A percentile compares a stretch with the other conserved stretches of the same genome.
Evolutionary conservation across 2,113 vertebrate species (phyloP).

Genomic region (Prunella himalayana): DNA sequence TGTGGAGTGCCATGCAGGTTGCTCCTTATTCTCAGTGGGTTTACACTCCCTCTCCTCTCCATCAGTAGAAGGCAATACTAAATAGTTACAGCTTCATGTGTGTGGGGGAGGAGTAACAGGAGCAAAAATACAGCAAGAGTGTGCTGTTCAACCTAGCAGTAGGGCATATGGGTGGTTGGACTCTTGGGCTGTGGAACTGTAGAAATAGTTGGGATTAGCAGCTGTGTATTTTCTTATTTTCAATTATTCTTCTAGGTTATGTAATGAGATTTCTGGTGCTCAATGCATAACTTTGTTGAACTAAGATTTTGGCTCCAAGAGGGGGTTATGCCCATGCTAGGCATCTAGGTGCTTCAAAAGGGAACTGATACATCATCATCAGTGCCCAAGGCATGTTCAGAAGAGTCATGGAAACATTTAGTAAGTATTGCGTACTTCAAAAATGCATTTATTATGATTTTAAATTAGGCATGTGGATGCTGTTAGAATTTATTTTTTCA

Average conservation of each 20-base stretch:
- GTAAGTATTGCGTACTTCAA: background rate
- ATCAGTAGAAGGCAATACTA: background rate
- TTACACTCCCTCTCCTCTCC: background rate
- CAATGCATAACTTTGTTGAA: background rate
- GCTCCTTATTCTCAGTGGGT: background rate
- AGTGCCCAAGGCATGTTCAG: background rate
- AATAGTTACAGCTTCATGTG: background rate
- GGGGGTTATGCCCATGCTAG: background rate
- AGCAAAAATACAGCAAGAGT: background rate
- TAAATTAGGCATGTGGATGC: background rate
- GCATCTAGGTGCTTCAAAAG: background rate
- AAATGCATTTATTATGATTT: background rate
- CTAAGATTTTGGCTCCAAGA: background rate
- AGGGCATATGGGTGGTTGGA: background rate
- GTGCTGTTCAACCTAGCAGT: background rate
- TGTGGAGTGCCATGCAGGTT: background rate
- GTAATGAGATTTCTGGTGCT: background rate
- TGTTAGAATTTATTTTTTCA: background rate
- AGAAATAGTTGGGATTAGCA: background rate
- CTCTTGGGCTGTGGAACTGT: background rate
- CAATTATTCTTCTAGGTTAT: background rate
- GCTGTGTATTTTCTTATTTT: background rate
- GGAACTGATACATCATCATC: background rate
- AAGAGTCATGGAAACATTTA: background rate
- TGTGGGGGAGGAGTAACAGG: fast-evolving